phyloP scores from a whole-genome alignment of 2,797 vertebrate species.

The Parambassis ranga region DNA sequence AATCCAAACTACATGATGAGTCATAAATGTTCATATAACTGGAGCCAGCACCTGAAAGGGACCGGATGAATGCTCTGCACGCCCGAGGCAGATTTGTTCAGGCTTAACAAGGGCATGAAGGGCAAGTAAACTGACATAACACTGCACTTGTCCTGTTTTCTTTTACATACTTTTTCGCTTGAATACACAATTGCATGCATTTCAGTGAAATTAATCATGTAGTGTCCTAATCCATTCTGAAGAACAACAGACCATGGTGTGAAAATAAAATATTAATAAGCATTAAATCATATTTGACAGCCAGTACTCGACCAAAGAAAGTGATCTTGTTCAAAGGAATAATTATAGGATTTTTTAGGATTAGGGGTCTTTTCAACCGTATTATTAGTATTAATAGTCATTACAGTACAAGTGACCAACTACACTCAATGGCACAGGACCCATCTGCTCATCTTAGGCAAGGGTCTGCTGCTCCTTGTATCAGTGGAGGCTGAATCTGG shows the following conservation, averaged over 20 bases:
- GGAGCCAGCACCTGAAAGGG: slow-evolving; percentile 2
- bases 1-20: slow-evolving; percentile 27
- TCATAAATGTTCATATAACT: slow-evolving; percentile 16
- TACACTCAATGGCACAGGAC: slow-evolving; percentile 35
- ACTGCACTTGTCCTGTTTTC: neutral
- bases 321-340: slow-evolving; percentile 34
- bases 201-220: slow-evolving; percentile 20
- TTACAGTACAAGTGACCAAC: slow-evolving; percentile 8
- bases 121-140: neutral
- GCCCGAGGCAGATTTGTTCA: neutral
- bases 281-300: slow-evolving; percentile 41
- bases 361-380: slow-evolving; percentile 25
- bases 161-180: neutral
- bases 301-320: slow-evolving; percentile 16
- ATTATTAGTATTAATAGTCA: too few relatives aligned
- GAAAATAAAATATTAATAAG: slow-evolving; percentile 31
- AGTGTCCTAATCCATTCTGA: slow-evolving; percentile 4
- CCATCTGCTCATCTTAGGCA: slow-evolving; percentile 66
- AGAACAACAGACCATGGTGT: slow-evolving; percentile 11
- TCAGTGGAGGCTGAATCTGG: slow-evolving; percentile 51
- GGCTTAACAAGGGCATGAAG: neutral
- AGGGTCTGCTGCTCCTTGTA: slow-evolving; percentile 53
- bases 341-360: slow-evolving; percentile 32
- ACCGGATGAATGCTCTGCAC: slow-evolving; percentile 3
- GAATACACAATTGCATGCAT: neutral